A percentile compares a stretch with the other conserved stretches of the same genome.
Conservation (phyloP, 2,797 vertebrate species). For the Anas acuta region DNA sequence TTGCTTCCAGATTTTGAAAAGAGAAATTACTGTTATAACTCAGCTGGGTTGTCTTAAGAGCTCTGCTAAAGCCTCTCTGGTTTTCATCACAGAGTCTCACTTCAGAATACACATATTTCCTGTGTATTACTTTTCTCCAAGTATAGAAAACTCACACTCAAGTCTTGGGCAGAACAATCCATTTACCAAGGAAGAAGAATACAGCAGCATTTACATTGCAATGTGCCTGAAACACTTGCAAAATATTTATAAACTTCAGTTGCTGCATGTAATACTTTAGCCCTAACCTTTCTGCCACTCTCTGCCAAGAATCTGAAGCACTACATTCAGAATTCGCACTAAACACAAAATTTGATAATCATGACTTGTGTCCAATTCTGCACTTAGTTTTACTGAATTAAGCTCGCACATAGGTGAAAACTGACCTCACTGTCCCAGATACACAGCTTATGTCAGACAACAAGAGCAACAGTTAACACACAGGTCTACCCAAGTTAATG, state of each 20-base stretch:
- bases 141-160: background rate
- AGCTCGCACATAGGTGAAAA: background rate
- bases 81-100: constrained; percentile 3
- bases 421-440: background rate
- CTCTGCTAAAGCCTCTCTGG: constrained; percentile 13
- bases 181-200: background rate
- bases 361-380: background rate
- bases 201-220: background rate
- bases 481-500: background rate
- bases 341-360: background rate
- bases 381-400: background rate
- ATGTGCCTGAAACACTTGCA: background rate
- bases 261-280: background rate
- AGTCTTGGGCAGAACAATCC: background rate
- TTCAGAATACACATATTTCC: background rate
- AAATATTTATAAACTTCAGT: background rate
- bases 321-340: background rate
- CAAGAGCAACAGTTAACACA: background rate
- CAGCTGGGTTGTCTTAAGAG: background rate
- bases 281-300: background rate
- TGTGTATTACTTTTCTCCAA: background rate
- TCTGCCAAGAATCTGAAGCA: background rate
- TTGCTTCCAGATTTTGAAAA: constrained; percentile 40
- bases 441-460: accelerated
- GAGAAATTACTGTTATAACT: constrained; percentile 30